phyloP scores from a whole-genome alignment of 2,888 invertebrate species.

The Siphonodentalium dalli region DNA sequence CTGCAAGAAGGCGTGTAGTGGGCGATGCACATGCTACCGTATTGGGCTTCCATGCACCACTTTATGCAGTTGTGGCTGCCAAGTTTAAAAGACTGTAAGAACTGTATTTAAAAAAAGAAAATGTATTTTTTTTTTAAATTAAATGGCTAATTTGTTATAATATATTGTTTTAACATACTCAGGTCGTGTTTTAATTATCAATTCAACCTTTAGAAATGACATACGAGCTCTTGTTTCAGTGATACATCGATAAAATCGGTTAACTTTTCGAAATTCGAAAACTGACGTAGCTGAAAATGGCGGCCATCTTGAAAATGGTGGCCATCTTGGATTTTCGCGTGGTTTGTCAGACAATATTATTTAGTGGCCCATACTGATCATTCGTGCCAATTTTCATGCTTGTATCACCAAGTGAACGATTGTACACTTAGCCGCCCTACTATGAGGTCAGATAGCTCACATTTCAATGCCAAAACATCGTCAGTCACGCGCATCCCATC shows the following conservation, averaged over 20 bases:
- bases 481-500: no score
- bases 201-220: no score
- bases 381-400: constrained; percentile 1
- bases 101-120: background rate
- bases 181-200: background rate
- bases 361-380: background rate
- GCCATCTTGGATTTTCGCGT: background rate
- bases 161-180: background rate
- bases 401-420: background rate
- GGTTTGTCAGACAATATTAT: background rate
- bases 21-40: background rate
- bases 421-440: no score
- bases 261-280: no score
- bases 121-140: no score
- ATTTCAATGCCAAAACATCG: no score
- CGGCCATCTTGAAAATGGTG: background rate
- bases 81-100: background rate
- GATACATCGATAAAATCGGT: no score
- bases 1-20: constrained; percentile 12
- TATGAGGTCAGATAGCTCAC: no score
- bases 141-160: no score
- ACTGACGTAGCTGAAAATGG: background rate
- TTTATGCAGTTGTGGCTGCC: constrained; percentile 7
- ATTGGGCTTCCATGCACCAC: no score
- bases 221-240: no score